Conservation (phyloP, 2,797 vertebrate species). For the Tarsius wallacei region DNA sequence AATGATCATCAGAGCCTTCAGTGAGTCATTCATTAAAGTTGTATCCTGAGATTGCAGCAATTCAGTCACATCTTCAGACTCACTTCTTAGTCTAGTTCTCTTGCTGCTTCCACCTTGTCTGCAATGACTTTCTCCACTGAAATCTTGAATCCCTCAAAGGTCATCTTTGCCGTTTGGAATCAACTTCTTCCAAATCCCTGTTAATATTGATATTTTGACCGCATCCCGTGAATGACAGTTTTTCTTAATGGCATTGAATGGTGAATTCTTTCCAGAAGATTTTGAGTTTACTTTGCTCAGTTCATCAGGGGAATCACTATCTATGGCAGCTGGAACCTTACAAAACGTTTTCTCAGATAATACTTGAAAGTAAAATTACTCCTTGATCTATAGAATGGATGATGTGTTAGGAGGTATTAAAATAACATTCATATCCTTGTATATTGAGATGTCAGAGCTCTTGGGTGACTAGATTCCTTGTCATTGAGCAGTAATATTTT, state of each 20-base stretch:
- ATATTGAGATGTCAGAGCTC: not conserved
- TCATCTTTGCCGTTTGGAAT: not conserved
- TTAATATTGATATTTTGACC: not conserved
- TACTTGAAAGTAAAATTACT: not conserved
- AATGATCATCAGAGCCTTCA: not conserved
- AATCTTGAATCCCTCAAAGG: not conserved
- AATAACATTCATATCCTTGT: not conserved
- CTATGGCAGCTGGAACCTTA: not conserved
- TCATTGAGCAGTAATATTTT: not conserved
- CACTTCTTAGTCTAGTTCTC: not conserved
- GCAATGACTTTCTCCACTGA: not conserved
- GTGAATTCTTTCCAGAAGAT: not conserved
- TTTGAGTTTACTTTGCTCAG: not conserved
- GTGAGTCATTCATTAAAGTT: not conserved
- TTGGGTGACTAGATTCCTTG: not conserved
- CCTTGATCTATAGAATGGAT: not conserved
- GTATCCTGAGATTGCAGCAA: not conserved
- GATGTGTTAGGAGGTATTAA: not conserved
- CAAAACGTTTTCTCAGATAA: not conserved
- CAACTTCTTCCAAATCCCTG: not conserved
- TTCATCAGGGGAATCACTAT: not conserved
- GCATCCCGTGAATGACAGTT: not conserved
- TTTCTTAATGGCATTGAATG: not conserved
- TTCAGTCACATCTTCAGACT: not conserved
- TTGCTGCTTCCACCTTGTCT: not conserved